A percentile compares a stretch with the other conserved stretches of the same genome.
phyloP scores from a whole-genome alignment of 2,113 vertebrate genomes.

The Ornithorhynchus anatinus region DNA sequence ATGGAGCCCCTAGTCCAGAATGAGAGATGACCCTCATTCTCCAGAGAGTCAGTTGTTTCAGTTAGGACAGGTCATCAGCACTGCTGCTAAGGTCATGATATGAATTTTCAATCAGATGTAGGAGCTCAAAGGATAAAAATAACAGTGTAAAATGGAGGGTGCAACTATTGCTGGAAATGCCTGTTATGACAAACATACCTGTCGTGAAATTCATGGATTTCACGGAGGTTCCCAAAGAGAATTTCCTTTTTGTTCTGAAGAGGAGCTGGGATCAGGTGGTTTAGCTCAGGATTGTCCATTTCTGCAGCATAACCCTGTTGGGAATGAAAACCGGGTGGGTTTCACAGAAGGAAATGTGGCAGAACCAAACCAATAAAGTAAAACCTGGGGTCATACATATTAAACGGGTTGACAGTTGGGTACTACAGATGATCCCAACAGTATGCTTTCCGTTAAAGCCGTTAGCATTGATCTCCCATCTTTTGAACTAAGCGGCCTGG shows the following conservation, averaged over 20 bases:
- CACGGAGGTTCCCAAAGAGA: slow-evolving; percentile 91
- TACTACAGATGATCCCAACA: not conserved
- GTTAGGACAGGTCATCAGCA: no score
- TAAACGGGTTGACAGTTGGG: not conserved
- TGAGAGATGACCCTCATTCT: no score
- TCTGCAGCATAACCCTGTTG: slow-evolving; percentile 87
- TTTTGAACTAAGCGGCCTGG: not conserved
- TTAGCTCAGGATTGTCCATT: slow-evolving; percentile 87
- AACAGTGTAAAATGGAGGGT: no score
- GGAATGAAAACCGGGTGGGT: not conserved
- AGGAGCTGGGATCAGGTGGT: slow-evolving; percentile 83
- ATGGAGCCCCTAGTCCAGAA: no score
- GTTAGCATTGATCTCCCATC: not conserved
- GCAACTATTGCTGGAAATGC: no score
- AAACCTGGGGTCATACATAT: not conserved
- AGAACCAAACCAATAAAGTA: not conserved
- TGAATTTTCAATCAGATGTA: no score
- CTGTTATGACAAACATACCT: slow-evolving; percentile 76
- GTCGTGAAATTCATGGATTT: slow-evolving; percentile 93
- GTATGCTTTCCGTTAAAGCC: not conserved
- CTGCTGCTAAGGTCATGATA: no score
- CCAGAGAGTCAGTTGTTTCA: no score
- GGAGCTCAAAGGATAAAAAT: no score
- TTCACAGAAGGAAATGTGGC: not conserved
- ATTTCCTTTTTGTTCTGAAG: slow-evolving; percentile 89